Base-by-base conservation (phyloP, 2,888 invertebrate species). In the Pandemis heparana region DNA sequence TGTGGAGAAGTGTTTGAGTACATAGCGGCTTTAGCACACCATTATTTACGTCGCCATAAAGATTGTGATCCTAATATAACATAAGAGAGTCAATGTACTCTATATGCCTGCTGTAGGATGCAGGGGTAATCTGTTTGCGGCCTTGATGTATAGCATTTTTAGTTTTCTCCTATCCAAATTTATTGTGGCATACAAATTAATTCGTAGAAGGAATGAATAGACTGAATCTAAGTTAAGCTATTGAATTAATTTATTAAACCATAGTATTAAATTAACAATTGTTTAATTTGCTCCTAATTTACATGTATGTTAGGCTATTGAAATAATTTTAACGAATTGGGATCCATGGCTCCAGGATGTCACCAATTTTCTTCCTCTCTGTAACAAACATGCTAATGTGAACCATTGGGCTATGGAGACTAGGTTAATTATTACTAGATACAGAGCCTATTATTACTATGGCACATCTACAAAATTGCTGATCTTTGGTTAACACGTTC, bases 361-460 rank as follows among this genome's bases (percentile, higher is more conserved):
- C 96, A 10, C 86, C 95, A 85, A 93, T 96, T 85, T 96, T 96
- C 87, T 95, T 95, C 62, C 95, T 94, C 78, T 95, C 96, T 96
- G 91, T 32, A 73, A 73, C 59, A 73, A 69, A 64, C 9, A 9
- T 18, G 46, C 4, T 10, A 32, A 41, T 41, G 41, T 61, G 14
- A 41, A 43, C 12, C 10, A 12, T 43, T 0, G 43, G 12, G 23
- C 23, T 32, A 32, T 32, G 23, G 23, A 32, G 23, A 32, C 23
- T 32, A 32, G 23, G 23, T 32, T 32, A 32, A 32, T 32, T 32
- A 32, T 32, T 4, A 32, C 23, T 4, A 0, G 23, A 32, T 32
- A 32, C n/a, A n/a, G n/a, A n/a, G 2, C 4, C 23, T 32, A 32
- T 23, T 32, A 32, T 32, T 32, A 32, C 1, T 1, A 32, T 32